Evolutionary conservation across 2,113 vertebrate species (phyloP).

Genomic region (Aplodontia rufa): DNA sequence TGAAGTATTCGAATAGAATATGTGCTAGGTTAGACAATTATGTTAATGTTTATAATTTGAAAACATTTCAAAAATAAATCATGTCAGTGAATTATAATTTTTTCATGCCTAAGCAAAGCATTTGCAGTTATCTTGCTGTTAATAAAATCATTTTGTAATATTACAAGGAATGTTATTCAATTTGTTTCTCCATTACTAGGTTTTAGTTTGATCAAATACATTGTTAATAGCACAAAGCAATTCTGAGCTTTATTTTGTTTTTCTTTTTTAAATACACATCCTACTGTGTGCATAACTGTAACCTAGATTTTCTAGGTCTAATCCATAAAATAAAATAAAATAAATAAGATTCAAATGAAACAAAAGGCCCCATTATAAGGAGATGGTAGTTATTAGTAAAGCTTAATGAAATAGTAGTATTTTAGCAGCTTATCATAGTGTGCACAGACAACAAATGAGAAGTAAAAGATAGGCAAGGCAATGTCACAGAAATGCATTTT

Average conservation of each 20-base stretch:
- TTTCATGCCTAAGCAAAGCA: constrained; percentile 44
- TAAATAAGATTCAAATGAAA: neutral
- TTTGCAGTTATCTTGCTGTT: neutral
- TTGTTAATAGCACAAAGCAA: neutral
- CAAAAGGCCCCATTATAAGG: neutral
- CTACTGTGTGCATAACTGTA: neutral
- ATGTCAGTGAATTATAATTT: constrained; percentile 71
- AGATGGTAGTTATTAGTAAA: too few species aligned
- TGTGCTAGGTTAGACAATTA: constrained; percentile 63
- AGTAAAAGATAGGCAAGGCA: neutral
- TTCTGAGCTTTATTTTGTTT: too few species aligned
- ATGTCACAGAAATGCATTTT: neutral
- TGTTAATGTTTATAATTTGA: neutral
- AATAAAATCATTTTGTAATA: constrained; percentile 34
- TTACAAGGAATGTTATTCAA: neutral
- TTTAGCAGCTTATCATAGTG: fast-evolving
- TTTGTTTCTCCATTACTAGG: neutral
- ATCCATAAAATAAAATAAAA: neutral
- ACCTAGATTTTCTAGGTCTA: neutral
- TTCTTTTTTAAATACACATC: neutral
- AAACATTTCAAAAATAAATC: neutral
- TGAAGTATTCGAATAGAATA: constrained; percentile 42
- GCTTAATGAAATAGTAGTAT: fast-evolving
- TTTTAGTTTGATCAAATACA: neutral
- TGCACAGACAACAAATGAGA: neutral